Percentiles rank a stretch among this genome's conserved stretches.
Evolutionary conservation across 1,140 invertebrate species (phyloP).

Genomic region (Halictus rubicundus): DNA sequence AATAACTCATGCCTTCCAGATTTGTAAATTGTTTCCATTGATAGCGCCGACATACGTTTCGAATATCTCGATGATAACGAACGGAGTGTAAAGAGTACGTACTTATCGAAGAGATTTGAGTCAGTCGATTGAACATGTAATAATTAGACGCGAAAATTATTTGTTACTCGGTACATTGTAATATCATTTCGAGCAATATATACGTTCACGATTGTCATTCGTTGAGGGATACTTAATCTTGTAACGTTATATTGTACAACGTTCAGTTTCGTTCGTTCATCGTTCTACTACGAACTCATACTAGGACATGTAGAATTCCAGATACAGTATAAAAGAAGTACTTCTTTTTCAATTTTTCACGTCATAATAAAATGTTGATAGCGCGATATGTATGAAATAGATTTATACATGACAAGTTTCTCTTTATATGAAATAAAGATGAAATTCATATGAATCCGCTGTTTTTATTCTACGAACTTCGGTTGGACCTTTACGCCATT

Average conservation of each 20-base stretch:
- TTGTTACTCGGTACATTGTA: neutral
- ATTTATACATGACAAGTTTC: conserved; percentile 15
- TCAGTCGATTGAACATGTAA: neutral
- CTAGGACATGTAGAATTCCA: neutral
- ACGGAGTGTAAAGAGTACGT: neutral
- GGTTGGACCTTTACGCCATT: no score
- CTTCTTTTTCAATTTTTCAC: conserved; percentile 16
- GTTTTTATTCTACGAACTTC: neutral
- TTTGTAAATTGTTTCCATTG: neutral
- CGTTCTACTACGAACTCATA: neutral
- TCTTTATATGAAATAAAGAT: conserved; percentile 14
- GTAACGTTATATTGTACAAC: conserved; percentile 3
- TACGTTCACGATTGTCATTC: neutral
- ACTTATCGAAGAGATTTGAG: neutral
- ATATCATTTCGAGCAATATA: neutral
- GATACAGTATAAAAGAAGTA: conserved; percentile 10
- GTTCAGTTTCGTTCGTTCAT: neutral
- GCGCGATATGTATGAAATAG: conserved; percentile 13
- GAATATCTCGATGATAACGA: neutral
- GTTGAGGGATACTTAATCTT: neutral
- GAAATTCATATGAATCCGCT: neutral
- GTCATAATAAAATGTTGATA: conserved; percentile 13
- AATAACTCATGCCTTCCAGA: conserved; percentile 8
- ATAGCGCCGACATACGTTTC: neutral
- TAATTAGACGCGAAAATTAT: neutral